Evolutionary conservation across 2,888 invertebrate species (phyloP).

Genomic region (Troides oblongomaculatus): DNA sequence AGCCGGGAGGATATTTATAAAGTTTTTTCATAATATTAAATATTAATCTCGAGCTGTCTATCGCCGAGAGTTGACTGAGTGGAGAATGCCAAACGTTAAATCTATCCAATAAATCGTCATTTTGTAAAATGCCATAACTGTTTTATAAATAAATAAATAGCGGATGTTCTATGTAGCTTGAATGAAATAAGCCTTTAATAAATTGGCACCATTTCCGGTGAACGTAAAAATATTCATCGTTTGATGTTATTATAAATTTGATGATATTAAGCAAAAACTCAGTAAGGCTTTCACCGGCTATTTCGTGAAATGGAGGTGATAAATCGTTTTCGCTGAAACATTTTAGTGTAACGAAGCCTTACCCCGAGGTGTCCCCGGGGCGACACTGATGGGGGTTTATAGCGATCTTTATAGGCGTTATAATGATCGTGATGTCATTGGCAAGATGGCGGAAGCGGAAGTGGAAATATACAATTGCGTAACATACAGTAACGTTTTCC

Average conservation of each 20-base stretch:
- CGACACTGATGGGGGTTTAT: background rate
- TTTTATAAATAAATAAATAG: too few relatives aligned
- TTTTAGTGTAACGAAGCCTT: conserved; percentile 21
- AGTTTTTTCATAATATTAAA: too few relatives aligned
- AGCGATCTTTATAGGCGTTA: conserved; percentile 2
- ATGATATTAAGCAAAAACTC: conserved; percentile 5
- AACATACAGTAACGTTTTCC: too few relatives aligned
- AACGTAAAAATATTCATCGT: background rate
- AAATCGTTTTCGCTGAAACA: conserved; percentile 6
- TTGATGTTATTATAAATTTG: conserved; percentile 5
- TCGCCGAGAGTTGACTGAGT: too few relatives aligned
- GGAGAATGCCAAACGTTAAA: too few relatives aligned
- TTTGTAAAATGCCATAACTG: too few relatives aligned
- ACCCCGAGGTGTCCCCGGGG: conserved; percentile 1
- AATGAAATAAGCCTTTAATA: background rate
- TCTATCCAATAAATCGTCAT: too few relatives aligned
- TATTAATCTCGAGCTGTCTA: too few relatives aligned
- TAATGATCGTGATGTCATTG: conserved; percentile 7
- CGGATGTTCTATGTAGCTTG: background rate
- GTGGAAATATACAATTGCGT: too few relatives aligned
- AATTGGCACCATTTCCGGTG: background rate
- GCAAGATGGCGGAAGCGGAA: background rate
- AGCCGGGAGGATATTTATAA: too few relatives aligned
- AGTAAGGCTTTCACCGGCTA: conserved; percentile 18
- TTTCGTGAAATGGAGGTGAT: conserved; percentile 4